Evolutionary conservation across 2,113 vertebrate genomes (phyloP), one percentile per base, ranked within the genome.

Genomic region (Triplophysa dalaica): DNA sequence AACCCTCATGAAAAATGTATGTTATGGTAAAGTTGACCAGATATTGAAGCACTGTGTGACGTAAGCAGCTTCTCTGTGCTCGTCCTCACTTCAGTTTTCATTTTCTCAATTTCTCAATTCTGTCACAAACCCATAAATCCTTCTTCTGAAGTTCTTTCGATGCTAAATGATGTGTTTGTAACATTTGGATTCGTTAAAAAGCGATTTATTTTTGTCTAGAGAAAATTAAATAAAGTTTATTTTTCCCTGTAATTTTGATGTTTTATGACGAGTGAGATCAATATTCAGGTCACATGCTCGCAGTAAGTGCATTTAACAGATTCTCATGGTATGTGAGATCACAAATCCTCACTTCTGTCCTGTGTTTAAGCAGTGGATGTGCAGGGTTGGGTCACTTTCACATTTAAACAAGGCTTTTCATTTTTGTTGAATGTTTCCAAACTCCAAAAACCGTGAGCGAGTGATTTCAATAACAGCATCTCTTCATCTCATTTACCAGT

Each of bases 151-250:
- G 41, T 14, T 75, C 64, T 52, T 75, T 79, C 56, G 67, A 58
- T 70, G 79, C 38, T 38, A 41, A 24, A 41, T 33, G 45, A 54
- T 50, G 64, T 43, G 10, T 61, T 77, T 41, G 41, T 54, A 48
- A 58, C 64, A 29, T 66, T 68, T 45, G 16, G 50, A 22, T 22
- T 21, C 21, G 69, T 79, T 22, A 24, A 13, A 84, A 70, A 79
- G 70, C 24, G 14, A 50, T 50, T 72, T 45, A 80, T 54, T 82
- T 70, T 77, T 45, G 79, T 21, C 80, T 85, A 77, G 77, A 54
- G 82, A 75, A 83, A 75, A 73, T 8, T 29, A 60, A 75, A 92
- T 85, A 90, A 90, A 90, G 88, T 81, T 38, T 87, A 88, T 89
- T 85, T 70, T 78, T 70, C 85, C 86, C 80, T 50, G 65, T 43